Percentiles rank a stretch among this genome's conserved stretches.
Conservation (phyloP, 2,888 invertebrate genomes). For the Volucella bombylans region DNA sequence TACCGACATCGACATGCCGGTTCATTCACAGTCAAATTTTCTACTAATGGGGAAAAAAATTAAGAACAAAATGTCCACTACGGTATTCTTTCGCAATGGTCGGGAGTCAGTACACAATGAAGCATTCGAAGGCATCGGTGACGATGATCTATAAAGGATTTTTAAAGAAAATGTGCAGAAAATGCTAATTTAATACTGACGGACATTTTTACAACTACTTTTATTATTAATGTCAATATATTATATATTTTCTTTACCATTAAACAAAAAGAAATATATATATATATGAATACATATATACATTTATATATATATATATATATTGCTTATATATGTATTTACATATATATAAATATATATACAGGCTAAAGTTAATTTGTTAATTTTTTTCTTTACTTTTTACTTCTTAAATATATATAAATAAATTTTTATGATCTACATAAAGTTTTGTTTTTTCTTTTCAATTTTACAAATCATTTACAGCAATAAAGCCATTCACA, state of each 20-base stretch:
- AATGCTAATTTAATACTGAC: slow-evolving; percentile 37
- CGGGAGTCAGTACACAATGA: slow-evolving; percentile 92
- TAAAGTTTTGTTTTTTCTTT: neutral
- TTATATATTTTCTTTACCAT: slow-evolving; percentile 5
- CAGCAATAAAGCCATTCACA: slow-evolving; percentile 33
- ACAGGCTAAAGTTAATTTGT: slow-evolving; percentile 53
- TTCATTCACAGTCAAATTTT: slow-evolving; percentile 77
- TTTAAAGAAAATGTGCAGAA: neutral
- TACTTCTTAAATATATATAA: slow-evolving; percentile 53
- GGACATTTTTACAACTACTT: slow-evolving; percentile 62
- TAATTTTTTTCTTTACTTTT: slow-evolving; percentile 52
- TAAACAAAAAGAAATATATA: neutral
- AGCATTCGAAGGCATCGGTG: slow-evolving; percentile 97
- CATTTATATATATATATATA: slow-evolving; percentile 43
- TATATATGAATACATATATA: slow-evolving; percentile 62
- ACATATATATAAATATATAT: slow-evolving; percentile 54
- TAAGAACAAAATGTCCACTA: slow-evolving; percentile 85
- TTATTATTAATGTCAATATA: slow-evolving; percentile 60
- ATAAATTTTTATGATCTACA: slow-evolving; percentile 58
- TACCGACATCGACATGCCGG: slow-evolving; percentile 83
- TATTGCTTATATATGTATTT: slow-evolving; percentile 48
- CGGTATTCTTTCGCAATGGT: slow-evolving; percentile 88
- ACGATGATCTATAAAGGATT: slow-evolving; percentile 90
- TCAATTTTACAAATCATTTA: too few relatives aligned
- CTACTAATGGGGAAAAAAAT: slow-evolving; percentile 89